Evolutionary conservation across 2,113 vertebrate species (phyloP).

Genomic region (Garra rufa): DNA sequence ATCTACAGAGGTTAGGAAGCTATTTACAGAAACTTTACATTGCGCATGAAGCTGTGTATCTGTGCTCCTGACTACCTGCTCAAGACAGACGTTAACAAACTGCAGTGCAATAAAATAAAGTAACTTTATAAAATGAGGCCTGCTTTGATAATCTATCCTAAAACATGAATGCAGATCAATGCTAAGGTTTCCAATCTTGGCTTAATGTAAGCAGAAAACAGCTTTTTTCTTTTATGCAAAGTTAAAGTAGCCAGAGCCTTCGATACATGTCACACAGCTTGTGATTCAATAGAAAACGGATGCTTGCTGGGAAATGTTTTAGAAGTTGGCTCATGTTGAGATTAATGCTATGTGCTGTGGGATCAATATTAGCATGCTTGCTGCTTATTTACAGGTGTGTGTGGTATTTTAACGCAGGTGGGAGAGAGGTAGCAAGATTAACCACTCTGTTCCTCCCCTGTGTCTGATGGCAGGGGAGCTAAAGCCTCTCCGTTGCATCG

Average conservation of each 20-base stretch:
- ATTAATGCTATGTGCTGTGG: constrained; percentile 63
- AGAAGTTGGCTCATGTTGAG: constrained; percentile 47
- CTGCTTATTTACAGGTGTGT: constrained; percentile 82
- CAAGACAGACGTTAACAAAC: not conserved
- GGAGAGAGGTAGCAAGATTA: constrained; percentile 66
- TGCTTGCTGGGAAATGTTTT: constrained; percentile 64
- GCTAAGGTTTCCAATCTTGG: constrained; percentile 54
- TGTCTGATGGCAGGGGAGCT: constrained; percentile 65
- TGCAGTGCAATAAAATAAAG: not conserved
- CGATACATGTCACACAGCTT: constrained; percentile 46
- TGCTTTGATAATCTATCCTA: constrained; percentile 8
- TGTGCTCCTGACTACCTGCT: not conserved
- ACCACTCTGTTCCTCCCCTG: constrained; percentile 78
- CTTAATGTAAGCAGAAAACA: constrained; percentile 64
- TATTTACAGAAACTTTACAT: constrained; percentile 76
- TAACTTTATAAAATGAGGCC: constrained; percentile 1
- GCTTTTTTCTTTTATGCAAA: constrained; percentile 15
- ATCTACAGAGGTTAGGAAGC: constrained; percentile 71
- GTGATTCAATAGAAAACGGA: constrained; percentile 41
- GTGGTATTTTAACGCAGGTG: constrained; percentile 62
- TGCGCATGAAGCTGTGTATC: constrained; percentile 42
- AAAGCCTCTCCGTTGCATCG: constrained; percentile 82
- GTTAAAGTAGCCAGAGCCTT: constrained; percentile 23
- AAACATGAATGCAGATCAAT: constrained; percentile 16
- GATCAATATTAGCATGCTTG: constrained; percentile 85